A percentile compares a stretch with the other conserved stretches of the same genome.
Conservation (phyloP, 30 jellyfish, hydroid and myxozoan species). For the Aurelia sp. region DNA sequence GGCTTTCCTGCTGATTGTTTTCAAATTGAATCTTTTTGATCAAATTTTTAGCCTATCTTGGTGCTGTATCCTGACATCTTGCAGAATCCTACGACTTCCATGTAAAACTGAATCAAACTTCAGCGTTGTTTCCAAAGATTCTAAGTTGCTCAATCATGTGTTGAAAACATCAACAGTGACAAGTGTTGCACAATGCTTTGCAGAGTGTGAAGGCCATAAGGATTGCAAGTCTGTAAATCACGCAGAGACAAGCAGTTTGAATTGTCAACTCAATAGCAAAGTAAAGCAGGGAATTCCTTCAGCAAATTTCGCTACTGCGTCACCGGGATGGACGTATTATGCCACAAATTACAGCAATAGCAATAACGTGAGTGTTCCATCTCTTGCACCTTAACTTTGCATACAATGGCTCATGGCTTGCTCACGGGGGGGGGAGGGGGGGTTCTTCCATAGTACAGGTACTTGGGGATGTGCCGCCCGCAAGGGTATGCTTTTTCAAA, state of each 20-base stretch:
- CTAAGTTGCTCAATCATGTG: not conserved
- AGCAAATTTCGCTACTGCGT: not conserved
- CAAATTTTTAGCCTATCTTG: no score
- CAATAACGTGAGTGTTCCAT: no score
- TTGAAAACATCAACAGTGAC: not conserved
- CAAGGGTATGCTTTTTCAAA: no score
- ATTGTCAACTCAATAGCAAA: constrained; percentile 21
- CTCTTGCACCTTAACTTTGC: no score
- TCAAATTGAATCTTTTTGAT: no score
- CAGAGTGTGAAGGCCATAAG: not conserved
- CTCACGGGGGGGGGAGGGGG: no score
- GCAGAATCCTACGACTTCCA: constrained; percentile 32
- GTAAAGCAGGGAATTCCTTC: not conserved
- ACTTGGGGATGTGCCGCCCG: no score
- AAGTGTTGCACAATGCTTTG: constrained; percentile 4
- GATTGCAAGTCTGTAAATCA: constrained; percentile 7
- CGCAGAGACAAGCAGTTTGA: not conserved
- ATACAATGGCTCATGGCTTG: no score
- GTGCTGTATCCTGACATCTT: not conserved
- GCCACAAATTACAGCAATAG: not conserved
- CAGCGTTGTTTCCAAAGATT: not conserved
- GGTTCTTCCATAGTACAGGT: no score
- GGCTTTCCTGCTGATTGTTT: no score
- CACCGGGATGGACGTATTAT: constrained; percentile 4
- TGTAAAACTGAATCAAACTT: constrained; percentile 21